These are phyloP conservation scores for Strigamia crassipes DNA, from an alignment of 2,888 invertebrate genomes.

Conservation along the genomic window DNA sequence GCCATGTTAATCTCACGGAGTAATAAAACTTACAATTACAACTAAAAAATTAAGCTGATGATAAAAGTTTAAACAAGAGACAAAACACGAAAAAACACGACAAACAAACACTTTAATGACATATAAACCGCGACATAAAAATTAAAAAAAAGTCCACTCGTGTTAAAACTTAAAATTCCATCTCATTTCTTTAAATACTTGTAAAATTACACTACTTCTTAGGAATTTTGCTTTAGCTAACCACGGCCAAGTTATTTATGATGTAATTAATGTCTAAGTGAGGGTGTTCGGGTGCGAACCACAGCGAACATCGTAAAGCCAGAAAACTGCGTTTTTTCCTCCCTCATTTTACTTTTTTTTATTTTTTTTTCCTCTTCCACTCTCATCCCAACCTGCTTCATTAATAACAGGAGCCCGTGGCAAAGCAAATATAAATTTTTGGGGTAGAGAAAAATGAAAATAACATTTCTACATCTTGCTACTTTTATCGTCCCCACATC, in stretches of 20 bases:
- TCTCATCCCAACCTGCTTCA: constrained; percentile 23
- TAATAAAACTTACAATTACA: background rate
- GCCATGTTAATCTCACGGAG: background rate
- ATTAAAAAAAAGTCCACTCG: background rate
- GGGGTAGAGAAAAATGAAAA: background rate
- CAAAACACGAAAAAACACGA: no score
- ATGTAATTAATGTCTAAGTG: constrained; percentile 40
- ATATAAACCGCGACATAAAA: background rate
- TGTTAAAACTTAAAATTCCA: constrained; percentile 39
- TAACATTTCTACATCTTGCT: constrained; percentile 29
- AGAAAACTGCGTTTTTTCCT: background rate
- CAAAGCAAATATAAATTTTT: constrained; percentile 24
- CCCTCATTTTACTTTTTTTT: background rate
- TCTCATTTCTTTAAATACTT: constrained; percentile 36
- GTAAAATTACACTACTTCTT: constrained; percentile 31
- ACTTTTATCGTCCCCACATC: constrained; percentile 37
- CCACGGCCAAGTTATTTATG: constrained; percentile 28
- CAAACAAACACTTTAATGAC: background rate
- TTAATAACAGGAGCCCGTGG: constrained; percentile 26
- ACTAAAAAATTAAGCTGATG: background rate
- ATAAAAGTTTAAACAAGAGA: background rate
- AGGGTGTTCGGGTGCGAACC: constrained; percentile 35
- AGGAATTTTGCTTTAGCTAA: constrained; percentile 2
- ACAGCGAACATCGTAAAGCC: constrained; percentile 38
- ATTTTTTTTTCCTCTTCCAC: background rate